Evolutionary conservation across 2,113 vertebrate species (phyloP).

Genomic region (Mus pahari): DNA sequence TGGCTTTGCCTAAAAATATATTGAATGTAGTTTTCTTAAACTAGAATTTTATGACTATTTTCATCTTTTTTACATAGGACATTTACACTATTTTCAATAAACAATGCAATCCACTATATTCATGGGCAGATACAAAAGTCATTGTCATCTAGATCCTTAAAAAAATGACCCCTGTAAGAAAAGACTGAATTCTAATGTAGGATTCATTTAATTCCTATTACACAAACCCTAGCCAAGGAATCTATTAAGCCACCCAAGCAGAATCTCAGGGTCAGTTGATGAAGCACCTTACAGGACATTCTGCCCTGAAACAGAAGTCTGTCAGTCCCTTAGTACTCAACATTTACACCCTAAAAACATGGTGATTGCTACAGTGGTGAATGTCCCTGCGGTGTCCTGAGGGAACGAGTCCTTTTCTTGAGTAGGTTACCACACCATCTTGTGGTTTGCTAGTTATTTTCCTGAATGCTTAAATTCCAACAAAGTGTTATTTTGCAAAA

Average conservation of each 20-base stretch:
- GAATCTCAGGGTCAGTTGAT: neutral
- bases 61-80: slow-evolving; percentile 58
- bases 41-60: slow-evolving; percentile 53
- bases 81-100: slow-evolving; percentile 68
- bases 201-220: slow-evolving; percentile 51
- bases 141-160: slow-evolving; percentile 4
- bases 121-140: slow-evolving; percentile 54
- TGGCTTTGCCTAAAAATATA: slow-evolving; percentile 62
- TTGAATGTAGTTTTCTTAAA: slow-evolving; percentile 64
- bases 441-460: slow-evolving; percentile 12
- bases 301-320: neutral
- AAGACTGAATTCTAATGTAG: slow-evolving; percentile 42
- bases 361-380: slow-evolving; percentile 37
- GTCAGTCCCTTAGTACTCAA: neutral
- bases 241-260: neutral
- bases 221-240: slow-evolving; percentile 16
- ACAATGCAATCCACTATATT: neutral
- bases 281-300: slow-evolving; percentile 56
- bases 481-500: slow-evolving; percentile 70
- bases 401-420: neutral
- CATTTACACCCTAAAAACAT: slow-evolving; percentile 31
- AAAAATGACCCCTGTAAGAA: slow-evolving; percentile 45
- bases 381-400: slow-evolving; percentile 67
- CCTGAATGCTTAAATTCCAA: slow-evolving; percentile 67
- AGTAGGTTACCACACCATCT: slow-evolving; percentile 14